Evolutionary conservation across 2,888 invertebrate genomes (phyloP).

Genomic region (Lypha dubia): DNA sequence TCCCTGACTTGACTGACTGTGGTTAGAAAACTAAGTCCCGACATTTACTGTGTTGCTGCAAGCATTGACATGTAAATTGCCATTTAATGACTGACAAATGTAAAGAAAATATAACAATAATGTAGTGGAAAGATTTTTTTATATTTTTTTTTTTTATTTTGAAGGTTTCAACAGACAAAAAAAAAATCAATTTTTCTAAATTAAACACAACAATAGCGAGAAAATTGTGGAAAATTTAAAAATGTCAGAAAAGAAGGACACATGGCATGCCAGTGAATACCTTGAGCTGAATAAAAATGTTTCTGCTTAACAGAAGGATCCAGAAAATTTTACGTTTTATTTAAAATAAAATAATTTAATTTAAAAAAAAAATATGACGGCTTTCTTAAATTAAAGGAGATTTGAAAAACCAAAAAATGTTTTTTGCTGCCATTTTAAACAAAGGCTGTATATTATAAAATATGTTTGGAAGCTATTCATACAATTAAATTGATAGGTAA

Average conservation of each 20-base stretch:
- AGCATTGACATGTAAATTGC: constrained; percentile 82
- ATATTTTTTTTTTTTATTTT: constrained; percentile 18
- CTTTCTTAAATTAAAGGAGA: too few species aligned
- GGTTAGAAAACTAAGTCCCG: constrained; percentile 47
- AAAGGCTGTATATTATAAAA: too few species aligned
- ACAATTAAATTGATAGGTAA: too few species aligned
- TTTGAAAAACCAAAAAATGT: too few species aligned
- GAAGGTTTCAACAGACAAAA: constrained; percentile 45
- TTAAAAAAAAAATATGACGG: too few species aligned
- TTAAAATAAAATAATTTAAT: too few species aligned
- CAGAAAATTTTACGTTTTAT: too few species aligned
- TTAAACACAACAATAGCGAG: constrained; percentile 31
- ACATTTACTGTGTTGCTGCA: constrained; percentile 63
- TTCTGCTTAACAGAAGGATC: too few species aligned
- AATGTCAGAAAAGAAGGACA: constrained; percentile 4
- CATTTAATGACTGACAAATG: constrained; percentile 78
- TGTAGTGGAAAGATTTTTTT: constrained; percentile 57
- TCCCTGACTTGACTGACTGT: constrained; percentile 15
- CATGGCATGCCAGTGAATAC: background rate
- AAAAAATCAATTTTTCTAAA: constrained; percentile 66
- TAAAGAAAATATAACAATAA: constrained; percentile 69
- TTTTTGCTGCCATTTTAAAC: too few species aligned
- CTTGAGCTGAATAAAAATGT: background rate
- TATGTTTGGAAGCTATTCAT: too few species aligned
- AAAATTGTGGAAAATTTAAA: constrained; percentile 27